These are phyloP conservation scores for Tenebrosternarchus preto DNA, from an alignment of 2,113 vertebrate genomes.

Conservation along the genomic window DNA sequence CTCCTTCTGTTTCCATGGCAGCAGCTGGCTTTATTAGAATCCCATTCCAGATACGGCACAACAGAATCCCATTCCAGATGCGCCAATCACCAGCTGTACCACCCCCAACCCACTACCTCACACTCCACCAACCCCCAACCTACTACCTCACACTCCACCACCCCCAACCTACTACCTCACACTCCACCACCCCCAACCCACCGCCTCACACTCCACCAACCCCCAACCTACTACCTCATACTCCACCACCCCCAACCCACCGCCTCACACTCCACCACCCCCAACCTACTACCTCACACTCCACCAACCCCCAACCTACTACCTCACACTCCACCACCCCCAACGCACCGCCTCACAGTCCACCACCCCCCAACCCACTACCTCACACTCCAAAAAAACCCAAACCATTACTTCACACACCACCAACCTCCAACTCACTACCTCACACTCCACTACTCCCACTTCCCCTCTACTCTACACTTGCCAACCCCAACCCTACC, in stretches of 20 bases:
- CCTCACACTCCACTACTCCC: background rate
- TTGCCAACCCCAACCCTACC: conserved; percentile 32
- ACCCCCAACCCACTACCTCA: background rate
- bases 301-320: background rate
- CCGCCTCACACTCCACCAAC: conserved; percentile 23
- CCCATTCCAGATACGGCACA: conserved; percentile 62
- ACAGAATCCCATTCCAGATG: conserved; percentile 22
- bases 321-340: background rate
- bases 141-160: conserved; percentile 14
- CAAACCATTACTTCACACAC: background rate
- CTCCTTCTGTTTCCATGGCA: conserved; percentile 78
- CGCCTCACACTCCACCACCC: background rate
- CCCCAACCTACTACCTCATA: conserved; percentile 21
- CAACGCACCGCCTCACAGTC: background rate
- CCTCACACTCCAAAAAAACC: conserved; percentile 29
- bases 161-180: background rate
- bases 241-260: background rate
- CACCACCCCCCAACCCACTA: background rate
- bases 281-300: background rate
- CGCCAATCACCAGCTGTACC: background rate
- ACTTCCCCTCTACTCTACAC: background rate
- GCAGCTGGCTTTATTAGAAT: conserved; percentile 75
- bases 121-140: conserved; percentile 39
- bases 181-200: background rate
- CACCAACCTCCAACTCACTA: background rate